Base-by-base conservation (phyloP, 2,113 vertebrate genomes). In the Oceanites oceanicus region DNA sequence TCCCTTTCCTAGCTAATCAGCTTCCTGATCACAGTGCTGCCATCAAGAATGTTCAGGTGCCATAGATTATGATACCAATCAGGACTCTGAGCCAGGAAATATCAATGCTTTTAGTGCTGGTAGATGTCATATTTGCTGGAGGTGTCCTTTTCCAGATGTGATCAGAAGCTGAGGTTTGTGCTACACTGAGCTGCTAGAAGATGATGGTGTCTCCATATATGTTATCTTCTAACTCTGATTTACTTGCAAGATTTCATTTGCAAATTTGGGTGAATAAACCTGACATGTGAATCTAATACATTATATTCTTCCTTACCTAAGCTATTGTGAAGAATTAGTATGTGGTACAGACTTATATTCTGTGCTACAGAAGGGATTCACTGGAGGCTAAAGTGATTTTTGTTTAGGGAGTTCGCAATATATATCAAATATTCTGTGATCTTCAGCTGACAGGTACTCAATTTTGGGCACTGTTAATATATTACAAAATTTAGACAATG, bases 1-100 rank as follows among this genome's bases (percentile, higher is more conserved):
- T 70, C 63, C 63, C 44, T 86, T 94, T 86, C 53, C 74, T 83
- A 77, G 62, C 20, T 95, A 92, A 95, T 96, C 88, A 93, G 65
- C 90, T 94, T 84, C 83, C 86, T 95, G 86, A 82, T 70, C 90
- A 86, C 53, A 67, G 49, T 52, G 34, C 38, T 86, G 44, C 34
- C 53, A 84, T 82, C 58, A 89, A 47, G 36, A 94, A 22, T 20
- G 20, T 62, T 85, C 62, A 92, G 74, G 45, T 91, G 86, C 27
- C 45, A 62, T 40, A 72, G 76, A 70, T 92, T 85, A 55, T 53
- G 62, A 70, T n/a, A 63, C 19, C 59, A 88, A 3, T 42, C 40
- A 80, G 40, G 58, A 30, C 53, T 76, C 34, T 70, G 11, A 65
- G 25, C 45, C 71, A 93, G 50, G 59, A 94, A 92, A 73, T 44